Evolutionary conservation across 1,140 invertebrate species (phyloP), one percentile per base, ranked within the genome.

Genomic region (Spodoptera frugiperda): DNA sequence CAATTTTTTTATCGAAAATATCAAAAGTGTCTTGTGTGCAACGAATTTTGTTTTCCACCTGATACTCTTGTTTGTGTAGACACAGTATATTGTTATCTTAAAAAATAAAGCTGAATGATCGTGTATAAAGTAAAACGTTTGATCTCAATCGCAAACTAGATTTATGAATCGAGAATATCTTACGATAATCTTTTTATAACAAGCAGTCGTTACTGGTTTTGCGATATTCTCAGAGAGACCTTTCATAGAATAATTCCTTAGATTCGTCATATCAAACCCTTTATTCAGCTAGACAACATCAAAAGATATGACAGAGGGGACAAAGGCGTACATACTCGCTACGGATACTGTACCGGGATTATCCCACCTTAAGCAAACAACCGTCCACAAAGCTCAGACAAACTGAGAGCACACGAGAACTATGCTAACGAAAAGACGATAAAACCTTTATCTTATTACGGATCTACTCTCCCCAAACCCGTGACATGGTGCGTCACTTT

Each of bases 361-460:
- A 92, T 93, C 91, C 87, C 76, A 78, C 75, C 82, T 79, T 86
- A 84, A 84, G 84, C 83, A 90, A 92, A 93, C 89, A 91, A 81
- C 77, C 81, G 87, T 82, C 85, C 86, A 78, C 84, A 87, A 89
- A 91, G 83, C 87, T 70, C 76, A 79, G 63, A 78, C 82, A 75
- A 79, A 84, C 84, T 80, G 82, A 77, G 82, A 82, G 80, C 78
- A 81, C 82, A 89, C 87, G 86, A 79, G 88, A 90, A 88, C 87
- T 89, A 86, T 88, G 85, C 82, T 91, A 91, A 93, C 91, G 88
- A 89, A 91, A 91, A 92, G 85, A 87, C 84, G 87, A 87, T 90
- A 92, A 92, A 89, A 90, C 90, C 91, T 88, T 93, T 90, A 93
- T 91, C 90, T 93, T 91, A 91, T 91, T 92, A 92, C 86, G 76